A percentile compares a stretch with the other conserved stretches of the same genome.
Evolutionary conservation across 37 sponge, comb jelly and placozoan genomes (phyloP).

Genomic region (Halisarca cf. caerulea): DNA sequence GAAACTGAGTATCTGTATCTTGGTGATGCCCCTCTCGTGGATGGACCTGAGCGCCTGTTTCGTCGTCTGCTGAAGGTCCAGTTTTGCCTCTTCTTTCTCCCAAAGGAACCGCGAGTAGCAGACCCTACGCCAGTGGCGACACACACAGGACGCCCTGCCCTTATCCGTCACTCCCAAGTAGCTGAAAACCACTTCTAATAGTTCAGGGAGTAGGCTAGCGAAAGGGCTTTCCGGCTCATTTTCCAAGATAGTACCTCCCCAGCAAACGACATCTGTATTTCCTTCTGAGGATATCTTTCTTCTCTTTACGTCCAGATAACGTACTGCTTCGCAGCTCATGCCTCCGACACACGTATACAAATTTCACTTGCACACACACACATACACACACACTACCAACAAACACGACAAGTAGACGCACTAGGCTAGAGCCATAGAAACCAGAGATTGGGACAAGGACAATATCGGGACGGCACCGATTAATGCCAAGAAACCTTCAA

Average conservation of each 20-base stretch:
- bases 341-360: too few relatives aligned
- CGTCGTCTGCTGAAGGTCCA: constrained; percentile 25
- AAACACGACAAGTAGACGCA: too few relatives aligned
- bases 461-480: too few relatives aligned
- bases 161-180: not conserved
- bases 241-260: not conserved
- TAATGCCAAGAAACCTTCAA: too few relatives aligned
- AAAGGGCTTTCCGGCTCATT: not conserved
- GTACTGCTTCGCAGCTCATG: too few relatives aligned
- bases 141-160: not conserved
- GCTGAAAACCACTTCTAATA: constrained; percentile 1
- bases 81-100: constrained; percentile 20
- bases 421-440: too few relatives aligned
- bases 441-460: too few relatives aligned
- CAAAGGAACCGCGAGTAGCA: constrained; percentile 15
- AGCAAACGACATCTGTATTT: not conserved
- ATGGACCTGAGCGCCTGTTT: constrained; percentile 3
- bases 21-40: not conserved
- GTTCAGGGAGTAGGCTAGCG: not conserved
- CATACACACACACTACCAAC: too few relatives aligned
- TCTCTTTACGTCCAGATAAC: too few relatives aligned
- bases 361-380: too few relatives aligned
- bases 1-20: constrained; percentile 15
- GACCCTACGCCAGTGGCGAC: constrained; percentile 20
- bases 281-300: too few relatives aligned